phyloP scores from a whole-genome alignment of 2,113 vertebrate genomes.

The Eptesicus fuscus region DNA sequence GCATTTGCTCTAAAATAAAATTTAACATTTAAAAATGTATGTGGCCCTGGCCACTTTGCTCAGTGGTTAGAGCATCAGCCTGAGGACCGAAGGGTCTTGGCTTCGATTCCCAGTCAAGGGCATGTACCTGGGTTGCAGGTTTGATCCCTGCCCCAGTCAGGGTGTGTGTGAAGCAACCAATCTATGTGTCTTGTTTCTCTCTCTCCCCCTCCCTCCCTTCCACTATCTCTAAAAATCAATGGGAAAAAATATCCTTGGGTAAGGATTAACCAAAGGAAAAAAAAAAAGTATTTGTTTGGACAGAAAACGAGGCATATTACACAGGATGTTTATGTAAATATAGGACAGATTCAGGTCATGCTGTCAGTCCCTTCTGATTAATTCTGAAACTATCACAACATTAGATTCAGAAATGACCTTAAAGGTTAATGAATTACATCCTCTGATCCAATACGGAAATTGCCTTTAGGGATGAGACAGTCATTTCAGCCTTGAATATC shows the following conservation, averaged over 20 bases:
- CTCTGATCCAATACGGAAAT: constrained; percentile 50
- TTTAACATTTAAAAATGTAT: constrained; percentile 22
- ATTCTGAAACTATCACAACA: constrained; percentile 65
- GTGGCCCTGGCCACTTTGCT: too few relatives aligned
- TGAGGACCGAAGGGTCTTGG: too few relatives aligned
- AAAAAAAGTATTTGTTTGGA: background rate
- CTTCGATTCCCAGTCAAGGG: too few relatives aligned
- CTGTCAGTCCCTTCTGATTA: constrained; percentile 59
- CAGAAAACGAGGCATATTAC: constrained; percentile 34
- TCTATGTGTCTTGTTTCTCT: too few relatives aligned
- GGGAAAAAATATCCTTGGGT: too few relatives aligned
- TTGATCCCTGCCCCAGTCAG: too few relatives aligned
- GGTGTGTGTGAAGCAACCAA: too few relatives aligned
- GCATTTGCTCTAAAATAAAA: constrained; percentile 34
- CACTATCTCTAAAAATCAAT: too few relatives aligned
- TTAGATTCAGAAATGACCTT: constrained; percentile 58
- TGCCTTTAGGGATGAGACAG: constrained; percentile 28
- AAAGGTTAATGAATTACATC: constrained; percentile 71
- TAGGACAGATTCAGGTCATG: constrained; percentile 60
- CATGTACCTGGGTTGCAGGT: too few relatives aligned
- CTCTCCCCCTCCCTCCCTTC: too few relatives aligned
- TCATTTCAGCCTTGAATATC: constrained; percentile 38
- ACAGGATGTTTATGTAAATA: constrained; percentile 62
- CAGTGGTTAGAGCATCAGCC: too few relatives aligned
- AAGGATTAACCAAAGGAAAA: too few relatives aligned